phyloP scores from a whole-genome alignment of 2,113 vertebrate species.

The Plotosus lineatus region DNA sequence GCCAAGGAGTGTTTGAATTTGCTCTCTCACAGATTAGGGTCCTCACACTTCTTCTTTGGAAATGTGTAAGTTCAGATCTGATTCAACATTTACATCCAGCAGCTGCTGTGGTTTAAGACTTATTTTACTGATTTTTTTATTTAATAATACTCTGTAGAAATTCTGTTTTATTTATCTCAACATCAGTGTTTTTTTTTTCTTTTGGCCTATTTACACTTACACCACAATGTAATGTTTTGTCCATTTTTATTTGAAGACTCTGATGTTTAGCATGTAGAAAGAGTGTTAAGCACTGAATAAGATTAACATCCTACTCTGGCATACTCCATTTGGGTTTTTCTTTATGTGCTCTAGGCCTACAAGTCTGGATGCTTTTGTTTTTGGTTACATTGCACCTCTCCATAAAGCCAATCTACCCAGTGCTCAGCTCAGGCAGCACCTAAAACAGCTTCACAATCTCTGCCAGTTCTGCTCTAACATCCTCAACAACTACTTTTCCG shows the following conservation, averaged over 20 bases:
- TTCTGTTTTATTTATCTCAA: not conserved
- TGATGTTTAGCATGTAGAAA: not conserved
- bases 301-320: not conserved
- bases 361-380: slow-evolving; percentile 93
- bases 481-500: slow-evolving; percentile 82
- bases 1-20: slow-evolving; percentile 97
- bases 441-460: slow-evolving; percentile 89
- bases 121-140: not conserved
- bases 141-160: no score
- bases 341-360: slow-evolving; percentile 78
- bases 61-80: slow-evolving; percentile 78
- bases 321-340: not conserved
- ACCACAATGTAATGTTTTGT: not conserved
- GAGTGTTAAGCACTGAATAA: not conserved
- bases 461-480: slow-evolving; percentile 89
- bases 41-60: slow-evolving; percentile 91
- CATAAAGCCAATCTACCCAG: slow-evolving; percentile 87
- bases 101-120: not conserved
- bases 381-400: slow-evolving; percentile 91
- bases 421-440: slow-evolving; percentile 87
- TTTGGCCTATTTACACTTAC: not conserved
- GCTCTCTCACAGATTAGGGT: slow-evolving; percentile 89
- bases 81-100: not conserved
- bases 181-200: not conserved
- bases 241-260: not conserved